phyloP scores from a whole-genome alignment of 2,797 vertebrate genomes.

The Tenualosa ilisha region DNA sequence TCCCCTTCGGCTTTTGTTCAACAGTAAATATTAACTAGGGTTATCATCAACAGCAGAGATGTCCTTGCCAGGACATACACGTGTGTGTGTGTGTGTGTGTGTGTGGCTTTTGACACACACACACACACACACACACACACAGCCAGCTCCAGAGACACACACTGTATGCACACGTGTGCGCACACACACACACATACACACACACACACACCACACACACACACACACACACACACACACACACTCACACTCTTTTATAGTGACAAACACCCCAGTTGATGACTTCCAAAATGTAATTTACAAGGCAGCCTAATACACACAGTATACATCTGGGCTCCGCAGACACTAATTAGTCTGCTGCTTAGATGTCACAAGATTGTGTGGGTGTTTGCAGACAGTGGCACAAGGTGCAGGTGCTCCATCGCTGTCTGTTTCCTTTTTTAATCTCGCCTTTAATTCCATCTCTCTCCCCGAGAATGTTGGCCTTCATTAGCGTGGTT shows the following conservation, averaged over 20 bases:
- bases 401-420: background rate
- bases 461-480: background rate
- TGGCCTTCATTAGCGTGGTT: background rate
- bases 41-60: slow-evolving; percentile 2
- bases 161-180: too few species aligned
- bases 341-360: background rate
- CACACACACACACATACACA: background rate
- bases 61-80: slow-evolving; percentile 12
- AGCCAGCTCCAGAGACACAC: too few species aligned
- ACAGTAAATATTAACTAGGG: slow-evolving; percentile 2
- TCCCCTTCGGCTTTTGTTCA: slow-evolving; percentile 36
- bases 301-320: background rate
- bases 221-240: too few species aligned
- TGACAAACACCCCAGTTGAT: background rate
- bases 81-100: background rate
- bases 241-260: background rate
- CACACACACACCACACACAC: background rate
- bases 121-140: background rate
- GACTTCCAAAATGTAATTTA: slow-evolving; percentile 4
- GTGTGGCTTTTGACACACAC: background rate
- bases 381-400: background rate
- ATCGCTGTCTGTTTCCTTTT: background rate
- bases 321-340: background rate
- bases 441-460: background rate
- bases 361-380: background rate